phyloP scores from a whole-genome alignment of 2,888 invertebrate genomes.

The Ptychoptera albimana region DNA sequence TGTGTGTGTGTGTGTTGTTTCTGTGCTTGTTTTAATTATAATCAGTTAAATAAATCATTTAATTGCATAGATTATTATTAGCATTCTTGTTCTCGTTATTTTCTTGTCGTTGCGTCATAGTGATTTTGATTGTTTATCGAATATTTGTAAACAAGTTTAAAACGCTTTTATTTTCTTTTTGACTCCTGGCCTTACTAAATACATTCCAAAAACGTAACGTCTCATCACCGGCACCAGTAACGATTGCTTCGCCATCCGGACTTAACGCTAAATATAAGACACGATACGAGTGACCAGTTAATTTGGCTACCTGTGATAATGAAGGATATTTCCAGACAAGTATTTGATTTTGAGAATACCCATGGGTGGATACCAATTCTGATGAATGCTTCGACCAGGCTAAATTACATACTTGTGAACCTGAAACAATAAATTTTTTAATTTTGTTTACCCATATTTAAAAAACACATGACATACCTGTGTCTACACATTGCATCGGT shows the following conservation, averaged over 20 bases:
- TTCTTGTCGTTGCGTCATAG: no score
- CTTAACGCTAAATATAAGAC: constrained; percentile 93
- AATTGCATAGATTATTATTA: no score
- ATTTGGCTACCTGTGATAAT: constrained; percentile 88
- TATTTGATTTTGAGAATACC: constrained; percentile 97
- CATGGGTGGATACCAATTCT: constrained; percentile 94
- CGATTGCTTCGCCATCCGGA: constrained; percentile 96
- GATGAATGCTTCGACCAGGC: constrained; percentile 99
- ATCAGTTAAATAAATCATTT: no score
- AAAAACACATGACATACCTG: constrained; percentile 41
- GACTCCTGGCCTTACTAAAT: constrained; percentile 91
- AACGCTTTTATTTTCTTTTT: constrained; percentile 86
- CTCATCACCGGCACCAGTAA: constrained; percentile 97
- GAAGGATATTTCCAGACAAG: constrained; percentile 98
- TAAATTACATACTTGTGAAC: constrained; percentile 94
- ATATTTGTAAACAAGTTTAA: constrained; percentile 84
- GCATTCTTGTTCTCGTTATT: no score
- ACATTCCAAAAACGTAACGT: constrained; percentile 98
- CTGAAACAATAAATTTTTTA: no score
- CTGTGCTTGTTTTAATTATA: no score
- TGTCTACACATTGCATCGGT: constrained; percentile 96
- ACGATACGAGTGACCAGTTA: constrained; percentile 91
- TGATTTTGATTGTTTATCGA: constrained; percentile 34
- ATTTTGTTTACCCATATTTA: constrained; percentile 16
- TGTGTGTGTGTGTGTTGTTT: no score